Percentiles rank a stretch among this genome's conserved stretches.
Evolutionary conservation across 2,113 vertebrate genomes (phyloP).

Genomic region (Plestiodon gilberti): DNA sequence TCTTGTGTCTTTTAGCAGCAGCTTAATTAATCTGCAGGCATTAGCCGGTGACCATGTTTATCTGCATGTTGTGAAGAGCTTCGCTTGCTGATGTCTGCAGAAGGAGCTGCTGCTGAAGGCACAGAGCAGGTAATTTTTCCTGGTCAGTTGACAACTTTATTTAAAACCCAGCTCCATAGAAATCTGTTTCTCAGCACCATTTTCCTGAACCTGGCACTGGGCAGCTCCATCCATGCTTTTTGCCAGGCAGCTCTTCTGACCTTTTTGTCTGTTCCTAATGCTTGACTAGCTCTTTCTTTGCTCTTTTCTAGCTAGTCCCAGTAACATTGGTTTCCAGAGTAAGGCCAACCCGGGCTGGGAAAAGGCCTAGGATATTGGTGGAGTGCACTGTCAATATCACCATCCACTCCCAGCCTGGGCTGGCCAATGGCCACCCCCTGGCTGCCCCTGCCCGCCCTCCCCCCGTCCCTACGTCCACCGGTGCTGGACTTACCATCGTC

Average conservation of each 20-base stretch:
- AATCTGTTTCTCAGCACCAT: not conserved
- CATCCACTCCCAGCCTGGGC: no score
- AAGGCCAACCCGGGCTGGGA: not conserved
- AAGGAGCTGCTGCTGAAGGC: not conserved
- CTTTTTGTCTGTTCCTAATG: not conserved
- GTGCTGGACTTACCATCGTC: no score
- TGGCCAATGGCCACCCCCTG: not conserved
- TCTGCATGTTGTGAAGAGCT: not conserved
- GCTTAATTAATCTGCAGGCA: no score
- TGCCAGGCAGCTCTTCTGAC: not conserved
- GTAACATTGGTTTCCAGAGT: not conserved
- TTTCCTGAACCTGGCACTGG: not conserved
- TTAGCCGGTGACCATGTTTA: not conserved
- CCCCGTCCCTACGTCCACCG: no score
- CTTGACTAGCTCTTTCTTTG: not conserved
- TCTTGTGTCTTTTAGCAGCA: no score
- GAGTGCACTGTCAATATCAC: no score
- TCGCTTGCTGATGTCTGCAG: not conserved
- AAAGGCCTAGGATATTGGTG: no score
- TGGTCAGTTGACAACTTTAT: not conserved
- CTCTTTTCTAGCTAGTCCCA: not conserved
- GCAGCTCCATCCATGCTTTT: not conserved
- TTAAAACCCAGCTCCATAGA: not conserved
- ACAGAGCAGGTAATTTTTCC: not conserved
- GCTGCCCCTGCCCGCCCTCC: not conserved